These are phyloP conservation scores for Sarcophaga bullata DNA, from an alignment of 1,140 invertebrate genomes.

Conservation along the genomic window DNA sequence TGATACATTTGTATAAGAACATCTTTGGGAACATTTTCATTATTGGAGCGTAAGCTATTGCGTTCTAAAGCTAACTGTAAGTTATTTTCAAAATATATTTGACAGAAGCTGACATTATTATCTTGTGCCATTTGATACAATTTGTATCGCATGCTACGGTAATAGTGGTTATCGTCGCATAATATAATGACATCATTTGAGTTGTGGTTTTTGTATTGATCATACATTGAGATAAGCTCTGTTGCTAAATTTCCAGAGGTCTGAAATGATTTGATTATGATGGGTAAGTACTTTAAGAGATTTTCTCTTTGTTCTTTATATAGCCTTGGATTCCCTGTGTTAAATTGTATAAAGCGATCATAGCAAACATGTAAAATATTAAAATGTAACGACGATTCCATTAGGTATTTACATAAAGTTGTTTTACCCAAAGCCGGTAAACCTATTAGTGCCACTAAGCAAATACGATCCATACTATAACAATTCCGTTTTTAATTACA, in stretches of 20 bases:
- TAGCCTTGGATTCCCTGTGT: not conserved
- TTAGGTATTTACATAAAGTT: constrained; percentile 50
- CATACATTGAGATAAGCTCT: not conserved
- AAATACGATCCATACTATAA: constrained; percentile 49
- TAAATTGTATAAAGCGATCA: constrained; percentile 49
- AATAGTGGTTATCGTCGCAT: constrained; percentile 61
- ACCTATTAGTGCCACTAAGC: constrained; percentile 53
- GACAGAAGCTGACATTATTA: constrained; percentile 47
- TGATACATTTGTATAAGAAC: constrained; percentile 51
- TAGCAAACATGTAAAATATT: constrained; percentile 57
- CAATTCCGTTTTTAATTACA: constrained; percentile 31
- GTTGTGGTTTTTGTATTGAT: not conserved
- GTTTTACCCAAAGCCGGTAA: constrained; percentile 57
- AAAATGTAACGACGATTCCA: constrained; percentile 43
- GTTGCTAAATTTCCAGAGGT: not conserved
- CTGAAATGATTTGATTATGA: not conserved
- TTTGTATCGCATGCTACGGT: constrained; percentile 58
- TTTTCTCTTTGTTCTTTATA: constrained; percentile 52
- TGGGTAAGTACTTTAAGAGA: constrained; percentile 44
- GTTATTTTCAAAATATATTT: constrained; percentile 48
- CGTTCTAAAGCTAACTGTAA: constrained; percentile 43
- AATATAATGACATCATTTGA: constrained; percentile 46
- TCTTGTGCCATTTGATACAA: constrained; percentile 51
- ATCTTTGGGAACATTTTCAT: constrained; percentile 40
- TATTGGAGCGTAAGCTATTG: constrained; percentile 45